Percentiles rank a stretch among this genome's conserved stretches.
phyloP scores from a whole-genome alignment of 2,888 invertebrate genomes.

The Dyspetes luteomarginatus region DNA sequence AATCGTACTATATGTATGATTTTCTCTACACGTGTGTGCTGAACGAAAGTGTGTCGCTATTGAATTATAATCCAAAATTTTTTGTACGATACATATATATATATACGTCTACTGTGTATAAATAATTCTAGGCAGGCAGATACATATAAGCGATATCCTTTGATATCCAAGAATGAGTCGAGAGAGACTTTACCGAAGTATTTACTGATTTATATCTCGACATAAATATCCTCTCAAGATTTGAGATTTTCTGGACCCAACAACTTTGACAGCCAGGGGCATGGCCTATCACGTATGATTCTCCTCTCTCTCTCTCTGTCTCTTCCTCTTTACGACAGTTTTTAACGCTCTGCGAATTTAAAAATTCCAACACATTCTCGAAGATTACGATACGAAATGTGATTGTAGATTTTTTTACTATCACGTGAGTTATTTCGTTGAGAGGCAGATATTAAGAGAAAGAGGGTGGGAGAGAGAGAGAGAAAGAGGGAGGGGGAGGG shows the following conservation, averaged over 20 bases:
- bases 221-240: conserved; percentile 49
- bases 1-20: neutral
- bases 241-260: neutral
- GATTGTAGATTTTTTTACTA: neutral
- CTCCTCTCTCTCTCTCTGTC: neutral
- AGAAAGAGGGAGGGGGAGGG: conserved; percentile 17
- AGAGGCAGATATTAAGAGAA: neutral
- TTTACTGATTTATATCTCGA: conserved; percentile 50
- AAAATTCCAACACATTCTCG: neutral
- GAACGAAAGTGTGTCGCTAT: conserved; percentile 54
- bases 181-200: conserved; percentile 20
- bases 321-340: neutral
- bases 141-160: neutral
- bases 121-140: neutral
- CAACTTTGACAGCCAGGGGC: conserved; percentile 9
- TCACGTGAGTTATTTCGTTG: neutral
- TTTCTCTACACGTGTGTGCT: conserved; percentile 32
- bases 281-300: conserved; percentile 1
- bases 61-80: conserved; percentile 47
- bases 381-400: neutral
- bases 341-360: neutral
- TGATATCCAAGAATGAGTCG: neutral
- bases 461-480: neutral
- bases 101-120: neutral
- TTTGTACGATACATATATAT: neutral